A percentile compares a stretch with the other conserved stretches of the same genome.
These are phyloP conservation scores for Erpetoichthys calabaricus DNA, from an alignment of 2,797 vertebrate genomes.

Conservation along the genomic window DNA sequence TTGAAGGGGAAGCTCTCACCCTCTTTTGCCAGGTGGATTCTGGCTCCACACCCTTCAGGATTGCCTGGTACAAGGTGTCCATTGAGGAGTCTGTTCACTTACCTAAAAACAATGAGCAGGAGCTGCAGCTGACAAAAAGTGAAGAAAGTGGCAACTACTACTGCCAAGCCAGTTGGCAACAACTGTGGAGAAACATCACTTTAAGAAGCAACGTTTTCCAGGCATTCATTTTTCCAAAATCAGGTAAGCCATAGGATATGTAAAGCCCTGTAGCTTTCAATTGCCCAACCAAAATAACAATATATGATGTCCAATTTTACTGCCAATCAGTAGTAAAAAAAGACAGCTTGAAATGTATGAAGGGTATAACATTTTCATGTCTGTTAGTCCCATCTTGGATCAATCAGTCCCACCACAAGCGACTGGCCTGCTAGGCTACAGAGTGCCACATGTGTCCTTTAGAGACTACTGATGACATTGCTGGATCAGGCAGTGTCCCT, in stretches of 20 bases:
- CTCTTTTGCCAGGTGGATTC: constrained; percentile 17
- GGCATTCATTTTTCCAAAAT: constrained; percentile 21
- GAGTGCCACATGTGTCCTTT: too few relatives aligned
- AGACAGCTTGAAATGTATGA: too few relatives aligned
- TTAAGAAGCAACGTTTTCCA: neutral
- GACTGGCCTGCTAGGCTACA: too few relatives aligned
- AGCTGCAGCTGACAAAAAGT: constrained; percentile 24
- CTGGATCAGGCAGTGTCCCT: too few relatives aligned
- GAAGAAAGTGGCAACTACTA: constrained; percentile 30
- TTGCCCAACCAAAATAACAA: too few relatives aligned
- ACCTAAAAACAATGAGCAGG: fast-evolving
- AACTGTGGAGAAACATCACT: fast-evolving
- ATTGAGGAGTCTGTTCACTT: constrained; percentile 3
- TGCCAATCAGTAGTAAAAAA: too few relatives aligned
- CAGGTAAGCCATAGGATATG: neutral
- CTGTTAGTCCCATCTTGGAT: too few relatives aligned
- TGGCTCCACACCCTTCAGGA: fast-evolving
- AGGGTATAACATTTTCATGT: too few relatives aligned
- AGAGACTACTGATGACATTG: too few relatives aligned
- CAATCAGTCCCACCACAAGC: too few relatives aligned
- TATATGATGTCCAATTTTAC: too few relatives aligned
- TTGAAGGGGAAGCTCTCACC: constrained; percentile 22
- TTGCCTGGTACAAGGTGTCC: constrained; percentile 18
- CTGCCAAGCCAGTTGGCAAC: constrained; percentile 12
- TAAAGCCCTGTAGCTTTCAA: too few relatives aligned